A percentile compares a stretch with the other conserved stretches of the same genome.
Evolutionary conservation across 92 coral and sea anemone genomes (phyloP).

Genomic region (Zoanthus solanderi): DNA sequence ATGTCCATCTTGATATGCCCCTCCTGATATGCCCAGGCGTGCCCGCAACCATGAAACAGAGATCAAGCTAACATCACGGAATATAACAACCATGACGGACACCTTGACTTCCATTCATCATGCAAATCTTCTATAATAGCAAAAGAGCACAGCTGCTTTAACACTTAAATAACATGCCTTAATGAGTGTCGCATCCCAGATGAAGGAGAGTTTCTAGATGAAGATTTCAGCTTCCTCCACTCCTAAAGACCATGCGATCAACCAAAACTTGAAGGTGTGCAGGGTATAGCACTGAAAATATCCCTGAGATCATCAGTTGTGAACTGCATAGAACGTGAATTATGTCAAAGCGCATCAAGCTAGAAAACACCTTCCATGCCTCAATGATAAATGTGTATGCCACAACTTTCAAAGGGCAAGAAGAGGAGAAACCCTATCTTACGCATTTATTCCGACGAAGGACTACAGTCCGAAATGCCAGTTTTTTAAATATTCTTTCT

Average conservation of each 20-base stretch:
- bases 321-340: not conserved
- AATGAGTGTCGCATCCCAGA: slow-evolving; percentile 2
- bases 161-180: not conserved
- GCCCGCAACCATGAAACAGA: not conserved
- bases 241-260: not conserved
- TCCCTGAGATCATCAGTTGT: slow-evolving; percentile 3
- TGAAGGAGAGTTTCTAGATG: not conserved
- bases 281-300: not conserved
- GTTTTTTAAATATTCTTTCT: too few species aligned
- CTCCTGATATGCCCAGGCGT: not conserved
- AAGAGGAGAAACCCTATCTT: not conserved
- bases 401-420: not conserved
- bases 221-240: not conserved
- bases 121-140: not conserved
- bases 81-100: not conserved
- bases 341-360: not conserved
- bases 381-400: not conserved
- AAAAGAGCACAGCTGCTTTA: not conserved
- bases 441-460: not conserved
- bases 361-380: not conserved
- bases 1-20: too few species aligned
- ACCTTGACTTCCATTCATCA: not conserved
- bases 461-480: too few species aligned
- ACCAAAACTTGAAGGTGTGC: slow-evolving; percentile 8
- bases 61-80: slow-evolving; percentile 1